Evolutionary conservation across 2,888 invertebrate genomes (phyloP), one percentile per base, ranked within the genome.

Genomic region (Synanthedon myopaeformis): DNA sequence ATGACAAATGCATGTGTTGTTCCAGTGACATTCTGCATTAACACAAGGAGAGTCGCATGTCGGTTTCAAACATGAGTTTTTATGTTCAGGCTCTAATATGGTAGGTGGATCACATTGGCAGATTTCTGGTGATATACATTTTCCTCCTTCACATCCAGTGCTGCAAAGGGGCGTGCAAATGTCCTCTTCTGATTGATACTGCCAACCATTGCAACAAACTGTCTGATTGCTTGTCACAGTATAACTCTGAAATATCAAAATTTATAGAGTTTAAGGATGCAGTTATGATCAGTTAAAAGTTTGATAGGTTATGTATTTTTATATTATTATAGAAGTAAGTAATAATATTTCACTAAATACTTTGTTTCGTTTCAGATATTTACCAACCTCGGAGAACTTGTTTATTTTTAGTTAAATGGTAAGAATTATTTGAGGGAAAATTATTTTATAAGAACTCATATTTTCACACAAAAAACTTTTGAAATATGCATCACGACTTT

Each of bases 91-190:
- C 54, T 83, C 70, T 17, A 78, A 70, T 57, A 64, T 59, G 2
- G 70, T 51, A 0, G 84, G 84, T 0, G 76, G 58, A 4, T 74
- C 67, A 56, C 87, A 86, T 6, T 64, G 61, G 61, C 87, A 87
- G 12, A 59, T 59, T 23, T 83, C 75, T 1, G 86, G 87, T 0
- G 71, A 72, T 3, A 74, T 61, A 60, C 88, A 88, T 4, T 70
- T 72, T 2, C 90, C 90, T 50, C 75, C 70, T 3, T 57, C 60
- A 61, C 90, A 90, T 0, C 82, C 83, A 0, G 81, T 82, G 55
- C 79, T 79, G 64, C 90, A 90, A 1, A 78, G 69, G 0, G 90
- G 88, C 0, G 70, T 63, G 59, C 90, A 90, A 5, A 56, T 54
- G 51, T 85, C 81, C 0, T 58, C 57, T 1, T 69, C 65, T 49